A percentile compares a stretch with the other conserved stretches of the same genome.
These are phyloP conservation scores for Euphonia xanthogaster DNA, from an alignment of 2,797 vertebrate species.

Conservation along the genomic window DNA sequence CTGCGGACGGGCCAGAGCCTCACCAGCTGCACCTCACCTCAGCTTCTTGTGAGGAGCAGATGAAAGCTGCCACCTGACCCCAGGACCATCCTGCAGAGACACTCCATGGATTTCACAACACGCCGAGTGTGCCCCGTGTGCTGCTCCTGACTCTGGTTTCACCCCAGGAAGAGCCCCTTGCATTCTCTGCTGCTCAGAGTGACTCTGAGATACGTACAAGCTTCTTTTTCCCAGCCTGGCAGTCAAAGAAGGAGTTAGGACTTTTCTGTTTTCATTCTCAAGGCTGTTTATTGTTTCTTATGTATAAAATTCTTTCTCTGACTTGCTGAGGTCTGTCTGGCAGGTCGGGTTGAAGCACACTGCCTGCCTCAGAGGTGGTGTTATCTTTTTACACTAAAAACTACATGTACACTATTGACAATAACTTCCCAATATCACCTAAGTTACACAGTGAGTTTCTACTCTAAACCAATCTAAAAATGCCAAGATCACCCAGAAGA, in stretches of 20 bases:
- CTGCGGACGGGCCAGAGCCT: background rate
- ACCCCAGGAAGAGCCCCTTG: background rate
- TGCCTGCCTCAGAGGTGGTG: fast-evolving
- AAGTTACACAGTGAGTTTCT: too few species aligned
- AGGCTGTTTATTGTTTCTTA: too few species aligned
- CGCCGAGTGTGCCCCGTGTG: fast-evolving
- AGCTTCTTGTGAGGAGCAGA: background rate
- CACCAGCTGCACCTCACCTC: background rate
- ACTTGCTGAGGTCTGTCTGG: too few species aligned
- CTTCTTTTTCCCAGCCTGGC: too few species aligned
- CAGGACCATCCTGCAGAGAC: background rate
- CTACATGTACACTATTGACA: fast-evolving
- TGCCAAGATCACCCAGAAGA: too few species aligned
- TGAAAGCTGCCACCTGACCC: background rate
- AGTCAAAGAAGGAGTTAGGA: too few species aligned
- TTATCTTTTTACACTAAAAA: too few species aligned
- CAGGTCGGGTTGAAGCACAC: too few species aligned
- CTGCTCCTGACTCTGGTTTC: background rate
- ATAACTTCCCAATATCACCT: too few species aligned
- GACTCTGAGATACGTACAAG: background rate
- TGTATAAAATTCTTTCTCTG: too few species aligned
- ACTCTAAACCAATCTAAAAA: too few species aligned
- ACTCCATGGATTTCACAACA: background rate
- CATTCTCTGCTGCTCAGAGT: background rate
- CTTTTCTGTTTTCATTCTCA: too few species aligned